A percentile compares a stretch with the other conserved stretches of the same genome.
These are phyloP conservation scores for Drosophila sulfurigaster DNA, from an alignment of 1,140 invertebrate species.

Conservation along the genomic window DNA sequence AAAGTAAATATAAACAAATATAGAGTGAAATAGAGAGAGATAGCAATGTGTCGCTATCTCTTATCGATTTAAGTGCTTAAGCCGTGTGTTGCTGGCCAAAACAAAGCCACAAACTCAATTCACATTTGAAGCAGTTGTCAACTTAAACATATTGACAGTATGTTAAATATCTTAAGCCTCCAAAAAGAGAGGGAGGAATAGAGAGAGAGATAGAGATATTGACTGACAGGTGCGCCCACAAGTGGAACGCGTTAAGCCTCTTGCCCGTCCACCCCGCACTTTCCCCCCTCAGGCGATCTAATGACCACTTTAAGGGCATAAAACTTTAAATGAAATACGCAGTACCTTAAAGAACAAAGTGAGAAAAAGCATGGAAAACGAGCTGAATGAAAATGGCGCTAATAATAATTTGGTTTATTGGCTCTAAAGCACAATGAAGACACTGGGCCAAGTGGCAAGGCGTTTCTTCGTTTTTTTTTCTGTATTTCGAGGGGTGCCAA, in stretches of 20 bases:
- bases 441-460: conserved; percentile 62
- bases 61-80: conserved; percentile 58
- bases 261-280: not conserved
- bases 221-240: conserved; percentile 62
- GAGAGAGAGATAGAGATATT: not conserved
- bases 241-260: conserved; percentile 35
- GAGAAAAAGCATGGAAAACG: conserved; percentile 17
- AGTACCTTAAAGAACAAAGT: conserved; percentile 37
- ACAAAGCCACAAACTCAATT: not conserved
- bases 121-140: conserved; percentile 79
- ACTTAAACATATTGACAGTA: conserved; percentile 70
- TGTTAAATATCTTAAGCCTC: conserved; percentile 68
- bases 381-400: conserved; percentile 75
- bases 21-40: conserved; percentile 13
- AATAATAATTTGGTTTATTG: conserved; percentile 85
- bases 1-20: conserved; percentile 21
- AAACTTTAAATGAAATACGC: conserved; percentile 81
- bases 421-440: conserved; percentile 83
- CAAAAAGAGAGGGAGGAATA: not conserved
- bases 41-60: not conserved
- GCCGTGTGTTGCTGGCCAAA: conserved; percentile 47
- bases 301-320: conserved; percentile 46
- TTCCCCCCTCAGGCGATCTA: not conserved
- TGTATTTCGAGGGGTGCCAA: conserved; percentile 1
- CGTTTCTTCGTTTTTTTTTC: conserved; percentile 1